Base-by-base conservation (phyloP, 2,888 invertebrate genomes). In the Hoplodrina ambigua region DNA sequence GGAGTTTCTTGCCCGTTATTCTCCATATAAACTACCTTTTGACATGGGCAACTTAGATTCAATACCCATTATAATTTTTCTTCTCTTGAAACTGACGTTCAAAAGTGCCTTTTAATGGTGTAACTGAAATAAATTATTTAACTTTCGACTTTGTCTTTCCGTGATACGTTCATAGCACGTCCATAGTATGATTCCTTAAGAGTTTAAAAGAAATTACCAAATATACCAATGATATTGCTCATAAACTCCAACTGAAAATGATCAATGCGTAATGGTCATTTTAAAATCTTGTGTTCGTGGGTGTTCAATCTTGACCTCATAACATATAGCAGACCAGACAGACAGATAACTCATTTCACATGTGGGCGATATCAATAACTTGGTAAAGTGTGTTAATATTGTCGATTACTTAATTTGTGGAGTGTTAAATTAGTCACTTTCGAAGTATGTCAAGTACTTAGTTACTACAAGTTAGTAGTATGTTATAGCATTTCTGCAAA, bases 221-320 rank as follows among this genome's bases (percentile, higher is more conserved):
- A 41, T 15, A 15, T 44, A 46, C 5, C 6, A 46, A 46, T 46
- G 17, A 46, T 46, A 2, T 0, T 10, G 17, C 0, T 15, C 17
- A 50, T 33, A 25, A 6, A 54, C 41, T 37, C 30, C 25, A 25
- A 59, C 41, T 5, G 37, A 49, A 71, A 59, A 72, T 60, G 17
- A 57, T 44, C 44, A 52, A 56, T 25, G 33, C 59, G 49, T 37
- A 41, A 37, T 60, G 37, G 52, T 55, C 55, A 63, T 75, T 62
- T 46, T 59, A 41, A 73, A 54, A 41, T 54, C n/a, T 72, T 56
- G 13, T 25, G 25, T 44, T 52, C 10, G 81, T 79, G 72, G 78
- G 81, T 60, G 72, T 79, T 17, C 17, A 68, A 54, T 71, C 66
- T 82, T 83, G 85, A 79, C 85, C 83, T 71, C 57, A 56, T 75